Conservation (phyloP, 2,113 vertebrate species). For the Ptyas mucosa region DNA sequence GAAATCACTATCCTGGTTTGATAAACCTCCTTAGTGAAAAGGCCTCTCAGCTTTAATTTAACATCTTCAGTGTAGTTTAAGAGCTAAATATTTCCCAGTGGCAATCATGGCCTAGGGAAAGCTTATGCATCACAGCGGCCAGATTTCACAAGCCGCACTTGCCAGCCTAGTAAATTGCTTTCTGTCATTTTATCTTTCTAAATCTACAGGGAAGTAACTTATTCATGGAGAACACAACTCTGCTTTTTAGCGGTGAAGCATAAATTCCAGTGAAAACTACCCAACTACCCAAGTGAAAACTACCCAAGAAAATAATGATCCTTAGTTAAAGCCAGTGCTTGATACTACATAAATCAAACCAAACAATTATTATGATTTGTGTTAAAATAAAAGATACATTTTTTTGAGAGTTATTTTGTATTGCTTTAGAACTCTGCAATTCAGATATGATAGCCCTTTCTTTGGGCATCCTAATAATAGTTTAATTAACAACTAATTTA, state of each 20-base stretch:
- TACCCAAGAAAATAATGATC: neutral
- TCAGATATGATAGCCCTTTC: neutral
- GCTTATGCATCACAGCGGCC: neutral
- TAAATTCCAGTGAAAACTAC: neutral
- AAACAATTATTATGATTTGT: neutral
- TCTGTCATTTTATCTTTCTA: neutral
- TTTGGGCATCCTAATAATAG: neutral
- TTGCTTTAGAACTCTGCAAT: neutral
- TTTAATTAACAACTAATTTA: neutral
- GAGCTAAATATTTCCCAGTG: neutral
- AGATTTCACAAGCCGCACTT: neutral
- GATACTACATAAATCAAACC: neutral
- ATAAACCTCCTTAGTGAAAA: neutral
- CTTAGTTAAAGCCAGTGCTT: neutral
- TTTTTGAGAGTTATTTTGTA: neutral
- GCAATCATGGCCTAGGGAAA: neutral
- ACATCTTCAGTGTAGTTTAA: neutral
- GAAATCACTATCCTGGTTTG: neutral
- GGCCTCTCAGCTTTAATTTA: neutral
- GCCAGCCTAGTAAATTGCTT: neutral
- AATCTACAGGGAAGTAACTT: neutral
- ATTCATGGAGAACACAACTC: neutral
- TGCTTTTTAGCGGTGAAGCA: neutral
- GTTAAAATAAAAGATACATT: neutral
- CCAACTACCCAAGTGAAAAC: neutral